These are phyloP conservation scores for Threskiornis aethiopicus DNA, from an alignment of 2,797 vertebrate genomes.

Conservation along the genomic window DNA sequence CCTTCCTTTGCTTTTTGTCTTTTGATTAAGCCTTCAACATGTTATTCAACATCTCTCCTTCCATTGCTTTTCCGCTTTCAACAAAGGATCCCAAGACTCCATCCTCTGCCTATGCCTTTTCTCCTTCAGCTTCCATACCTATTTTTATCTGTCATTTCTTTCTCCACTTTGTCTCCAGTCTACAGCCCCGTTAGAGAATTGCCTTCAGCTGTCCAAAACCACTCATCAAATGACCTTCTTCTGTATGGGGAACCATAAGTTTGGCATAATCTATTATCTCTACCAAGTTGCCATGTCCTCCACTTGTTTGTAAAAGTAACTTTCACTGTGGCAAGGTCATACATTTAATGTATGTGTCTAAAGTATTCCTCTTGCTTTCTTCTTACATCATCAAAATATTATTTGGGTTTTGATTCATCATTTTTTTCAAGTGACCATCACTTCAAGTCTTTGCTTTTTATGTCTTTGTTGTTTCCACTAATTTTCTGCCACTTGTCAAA, in stretches of 20 bases:
- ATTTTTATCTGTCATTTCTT: not conserved
- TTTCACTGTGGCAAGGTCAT: not conserved
- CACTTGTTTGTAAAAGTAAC: not conserved
- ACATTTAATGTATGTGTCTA: not conserved
- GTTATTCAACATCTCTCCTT: not conserved
- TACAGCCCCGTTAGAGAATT: not conserved
- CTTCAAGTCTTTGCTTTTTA: not conserved
- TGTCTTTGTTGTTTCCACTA: not conserved
- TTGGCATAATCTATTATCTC: not conserved
- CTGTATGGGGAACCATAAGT: not conserved
- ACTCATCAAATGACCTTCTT: not conserved
- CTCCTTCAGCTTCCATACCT: not conserved
- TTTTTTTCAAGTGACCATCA: not conserved
- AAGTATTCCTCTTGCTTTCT: not conserved
- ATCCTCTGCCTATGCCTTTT: not conserved
- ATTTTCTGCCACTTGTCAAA: not conserved
- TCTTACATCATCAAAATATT: not conserved
- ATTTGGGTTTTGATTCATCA: not conserved
- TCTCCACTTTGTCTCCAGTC: not conserved
- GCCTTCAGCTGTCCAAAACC: not conserved
- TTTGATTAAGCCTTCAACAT: not conserved
- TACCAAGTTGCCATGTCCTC: not conserved
- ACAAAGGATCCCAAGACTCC: not conserved
- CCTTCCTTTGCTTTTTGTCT: not conserved
- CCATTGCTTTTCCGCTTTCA: not conserved